These are phyloP conservation scores for Timema cristinae DNA, from an alignment of 2,888 invertebrate species.

Conservation along the genomic window DNA sequence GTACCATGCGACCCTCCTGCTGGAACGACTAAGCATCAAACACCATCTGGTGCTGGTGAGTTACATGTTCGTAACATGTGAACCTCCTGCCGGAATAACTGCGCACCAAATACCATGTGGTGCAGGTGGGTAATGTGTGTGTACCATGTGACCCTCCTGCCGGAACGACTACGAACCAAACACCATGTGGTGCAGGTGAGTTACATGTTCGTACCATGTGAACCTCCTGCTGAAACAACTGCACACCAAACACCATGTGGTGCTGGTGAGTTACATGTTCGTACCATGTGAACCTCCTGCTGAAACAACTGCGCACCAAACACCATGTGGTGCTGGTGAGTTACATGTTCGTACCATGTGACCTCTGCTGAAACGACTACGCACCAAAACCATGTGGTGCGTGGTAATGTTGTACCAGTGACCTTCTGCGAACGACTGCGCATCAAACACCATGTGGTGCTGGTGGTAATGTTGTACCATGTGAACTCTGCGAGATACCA, in stretches of 20 bases:
- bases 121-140: conserved; percentile 50
- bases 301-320: too few relatives aligned
- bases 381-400: conserved; percentile 62
- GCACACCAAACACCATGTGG: conserved; percentile 63
- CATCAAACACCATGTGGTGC: too few relatives aligned
- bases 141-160: too few relatives aligned
- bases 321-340: too few relatives aligned
- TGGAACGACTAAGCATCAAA: too few relatives aligned
- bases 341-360: conserved; percentile 94
- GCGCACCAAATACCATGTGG: conserved; percentile 63
- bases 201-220: conserved; percentile 93
- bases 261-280: conserved; percentile 50
- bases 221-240: conserved; percentile 70
- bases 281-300: too few relatives aligned
- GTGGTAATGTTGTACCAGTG: conserved; percentile 32
- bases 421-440: too few relatives aligned
- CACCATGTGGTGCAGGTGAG: too few relatives aligned
- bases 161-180: too few relatives aligned
- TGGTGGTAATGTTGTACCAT: conserved; percentile 80
- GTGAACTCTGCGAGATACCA: conserved; percentile 63
- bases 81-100: conserved; percentile 70
- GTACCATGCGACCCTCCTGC: too few relatives aligned
- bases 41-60: too few relatives aligned
- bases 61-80: conserved; percentile 93
- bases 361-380: conserved; percentile 69